Evolutionary conservation across 2,113 vertebrate species (phyloP).

Genomic region (Coreoperca whiteheadi): DNA sequence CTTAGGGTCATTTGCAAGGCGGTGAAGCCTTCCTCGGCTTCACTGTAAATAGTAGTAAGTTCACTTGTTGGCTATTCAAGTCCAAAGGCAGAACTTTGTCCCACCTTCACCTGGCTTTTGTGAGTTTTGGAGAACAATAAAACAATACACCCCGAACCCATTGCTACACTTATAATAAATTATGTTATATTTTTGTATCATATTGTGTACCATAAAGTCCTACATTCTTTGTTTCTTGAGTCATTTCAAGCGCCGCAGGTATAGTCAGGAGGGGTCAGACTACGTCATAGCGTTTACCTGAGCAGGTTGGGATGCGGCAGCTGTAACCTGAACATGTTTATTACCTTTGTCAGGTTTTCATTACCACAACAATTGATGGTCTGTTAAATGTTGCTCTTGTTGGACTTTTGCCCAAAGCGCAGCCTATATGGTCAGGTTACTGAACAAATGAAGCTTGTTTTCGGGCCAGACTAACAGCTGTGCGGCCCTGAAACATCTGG

Average conservation of each 20-base stretch:
- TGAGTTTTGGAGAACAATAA: too few relatives aligned
- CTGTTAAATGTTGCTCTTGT: background rate
- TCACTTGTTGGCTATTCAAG: constrained; percentile 10
- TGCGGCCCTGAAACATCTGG: constrained; percentile 65
- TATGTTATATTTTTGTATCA: accelerated
- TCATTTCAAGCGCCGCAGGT: constrained; percentile 62
- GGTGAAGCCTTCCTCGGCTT: background rate
- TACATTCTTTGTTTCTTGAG: constrained; percentile 63
- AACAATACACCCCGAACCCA: too few relatives aligned
- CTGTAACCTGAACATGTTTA: constrained; percentile 33
- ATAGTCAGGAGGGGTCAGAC: constrained; percentile 54
- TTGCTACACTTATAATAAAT: background rate
- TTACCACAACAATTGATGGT: background rate
- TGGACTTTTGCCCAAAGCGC: background rate
- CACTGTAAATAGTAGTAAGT: background rate
- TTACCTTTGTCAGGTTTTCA: constrained; percentile 15
- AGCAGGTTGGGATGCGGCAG: constrained; percentile 55
- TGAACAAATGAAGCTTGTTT: constrained; percentile 26
- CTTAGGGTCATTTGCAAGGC: accelerated
- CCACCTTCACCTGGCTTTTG: constrained; percentile 67
- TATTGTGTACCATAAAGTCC: background rate
- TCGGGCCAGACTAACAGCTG: constrained; percentile 31
- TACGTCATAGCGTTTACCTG: constrained; percentile 78
- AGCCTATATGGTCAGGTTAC: constrained; percentile 1
- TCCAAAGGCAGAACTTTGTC: constrained; percentile 43